Conservation (phyloP, 2,797 vertebrate genomes). For the Novumbra hubbsi region DNA sequence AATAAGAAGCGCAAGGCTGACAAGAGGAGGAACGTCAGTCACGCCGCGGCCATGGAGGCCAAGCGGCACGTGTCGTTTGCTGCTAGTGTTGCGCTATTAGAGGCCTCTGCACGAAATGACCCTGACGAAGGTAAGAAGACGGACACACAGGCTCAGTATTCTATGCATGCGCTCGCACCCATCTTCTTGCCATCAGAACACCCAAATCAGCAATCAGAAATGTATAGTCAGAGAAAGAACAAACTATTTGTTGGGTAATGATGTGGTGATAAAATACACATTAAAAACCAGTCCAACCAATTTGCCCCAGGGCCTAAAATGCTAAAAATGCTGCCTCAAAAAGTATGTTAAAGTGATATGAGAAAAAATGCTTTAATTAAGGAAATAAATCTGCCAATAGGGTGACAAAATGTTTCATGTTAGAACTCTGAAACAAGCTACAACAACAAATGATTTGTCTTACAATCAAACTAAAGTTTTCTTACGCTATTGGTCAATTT, state of each 20-base stretch:
- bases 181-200: slow-evolving; percentile 42
- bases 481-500: too few species aligned
- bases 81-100: slow-evolving; percentile 88
- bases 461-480: too few species aligned
- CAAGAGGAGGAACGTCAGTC: slow-evolving; percentile 65
- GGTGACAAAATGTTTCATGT: too few species aligned
- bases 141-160: not conserved
- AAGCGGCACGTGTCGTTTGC: slow-evolving; percentile 88
- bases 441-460: too few species aligned
- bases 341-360: too few species aligned
- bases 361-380: too few species aligned
- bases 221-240: slow-evolving; percentile 45
- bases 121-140: slow-evolving; percentile 86
- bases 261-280: not conserved
- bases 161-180: not conserved
- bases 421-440: too few species aligned
- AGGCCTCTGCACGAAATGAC: slow-evolving; percentile 92
- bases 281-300: not conserved
- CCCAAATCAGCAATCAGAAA: slow-evolving; percentile 45
- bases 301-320: not conserved
- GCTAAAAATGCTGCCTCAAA: too few species aligned
- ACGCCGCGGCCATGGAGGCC: slow-evolving; percentile 37
- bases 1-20: slow-evolving; percentile 90
- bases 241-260: slow-evolving; percentile 48
- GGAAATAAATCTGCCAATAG: too few species aligned